These are phyloP conservation scores for Sebastes miniatus DNA, from an alignment of 2,797 vertebrate species.

Conservation along the genomic window DNA sequence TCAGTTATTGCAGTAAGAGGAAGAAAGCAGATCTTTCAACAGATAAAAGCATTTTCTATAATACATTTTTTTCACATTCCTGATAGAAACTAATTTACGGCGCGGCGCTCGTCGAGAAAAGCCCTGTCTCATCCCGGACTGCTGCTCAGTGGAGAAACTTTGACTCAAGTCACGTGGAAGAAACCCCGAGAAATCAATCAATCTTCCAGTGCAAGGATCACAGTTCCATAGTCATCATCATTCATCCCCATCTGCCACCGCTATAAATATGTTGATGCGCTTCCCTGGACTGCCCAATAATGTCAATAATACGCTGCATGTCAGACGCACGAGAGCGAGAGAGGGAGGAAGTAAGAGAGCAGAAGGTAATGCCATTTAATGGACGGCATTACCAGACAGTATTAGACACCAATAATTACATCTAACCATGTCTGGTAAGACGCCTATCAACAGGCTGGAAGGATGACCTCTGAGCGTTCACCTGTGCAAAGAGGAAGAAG, in stretches of 20 bases:
- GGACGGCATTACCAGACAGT: conserved; percentile 99
- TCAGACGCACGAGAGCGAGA: conserved; percentile 57
- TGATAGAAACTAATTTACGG: conserved; percentile 6
- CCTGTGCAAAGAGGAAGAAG: conserved; percentile 68
- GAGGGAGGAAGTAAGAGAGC: conserved; percentile 72
- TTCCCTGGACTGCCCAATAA: conserved; percentile 40
- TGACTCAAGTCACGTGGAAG: conserved; percentile 77
- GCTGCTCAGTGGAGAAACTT: conserved; percentile 74
- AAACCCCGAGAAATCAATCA: conserved; percentile 58
- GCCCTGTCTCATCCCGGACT: background rate
- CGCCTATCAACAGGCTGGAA: conserved; percentile 89
- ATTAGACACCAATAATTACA: conserved; percentile 95
- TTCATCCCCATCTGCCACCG: conserved; percentile 42
- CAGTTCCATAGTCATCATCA: conserved; percentile 60
- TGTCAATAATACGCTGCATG: conserved; percentile 27
- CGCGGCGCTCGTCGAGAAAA: background rate
- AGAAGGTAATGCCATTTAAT: conserved; percentile 85
- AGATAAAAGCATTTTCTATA: conserved; percentile 20
- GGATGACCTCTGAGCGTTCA: conserved; percentile 73
- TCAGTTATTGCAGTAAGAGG: conserved; percentile 48
- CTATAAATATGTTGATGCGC: conserved; percentile 45
- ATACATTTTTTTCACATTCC: conserved; percentile 13
- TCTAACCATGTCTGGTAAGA: conserved; percentile 99
- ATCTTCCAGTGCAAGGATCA: conserved; percentile 80
- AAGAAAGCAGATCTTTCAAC: conserved; percentile 27